Base-by-base conservation (phyloP, 2,113 vertebrate genomes). In the Hystrix brachyura region DNA sequence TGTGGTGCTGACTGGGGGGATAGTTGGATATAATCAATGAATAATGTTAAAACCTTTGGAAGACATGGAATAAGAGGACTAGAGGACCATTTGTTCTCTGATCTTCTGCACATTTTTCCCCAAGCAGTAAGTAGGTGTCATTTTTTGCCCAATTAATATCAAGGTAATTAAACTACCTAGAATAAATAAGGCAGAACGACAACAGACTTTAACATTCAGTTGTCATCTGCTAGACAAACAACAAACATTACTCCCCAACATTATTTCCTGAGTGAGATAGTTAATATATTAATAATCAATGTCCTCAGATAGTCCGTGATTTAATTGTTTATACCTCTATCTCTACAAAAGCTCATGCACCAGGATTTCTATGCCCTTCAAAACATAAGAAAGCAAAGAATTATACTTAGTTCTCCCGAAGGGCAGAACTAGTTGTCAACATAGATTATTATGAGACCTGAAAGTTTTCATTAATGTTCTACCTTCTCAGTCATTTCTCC, bases 121-220 rank as follows among this genome's bases (percentile, higher is more conserved):
- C 94, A 83, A 93, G 80, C 43, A 90, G 2, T 69, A 72, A 82
- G n/a, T 88, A 82, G 43, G 5, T 72, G 57, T 87, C n/a, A 34
- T 74, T 95, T 95, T 91, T 72, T 95, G 0, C 84, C 76, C n/a
- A 67, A 43, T 72, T 76, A 95, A 38, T 86, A 34, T 67, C 55
- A 79, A n/a, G 53, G 38, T 89, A 78, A 87, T 84, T 83, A 95
- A 97, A 85, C 65, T 91, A 6, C 53, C 90, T 94, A 71, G 80
- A 97, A 87, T 80, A 93, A 95, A 57, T 57, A 90, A 95, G 79
- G 23, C 60, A 91, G 38, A 94, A 89, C 11, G 81, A 84, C 71
- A 53, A 84, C 78, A 92, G 74, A 94, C 96, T 94, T 95, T 90
- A 96, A 76, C 27, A 80, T 94, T 96, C 65, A 87, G 29, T 97